Evolutionary conservation across 2,888 invertebrate genomes (phyloP).

Genomic region (Pandemis heparana): DNA sequence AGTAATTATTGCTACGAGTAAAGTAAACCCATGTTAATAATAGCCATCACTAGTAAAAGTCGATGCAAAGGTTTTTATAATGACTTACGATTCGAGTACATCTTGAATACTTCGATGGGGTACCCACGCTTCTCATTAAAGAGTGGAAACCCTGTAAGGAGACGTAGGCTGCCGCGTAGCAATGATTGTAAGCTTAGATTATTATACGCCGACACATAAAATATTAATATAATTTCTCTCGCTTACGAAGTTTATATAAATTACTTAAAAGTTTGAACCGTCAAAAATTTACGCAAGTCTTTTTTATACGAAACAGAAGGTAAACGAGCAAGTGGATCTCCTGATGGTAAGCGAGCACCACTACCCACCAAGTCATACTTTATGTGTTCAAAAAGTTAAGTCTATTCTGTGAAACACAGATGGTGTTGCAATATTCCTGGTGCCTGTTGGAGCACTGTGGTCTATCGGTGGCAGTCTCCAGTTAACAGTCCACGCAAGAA

Average conservation of each 20-base stretch:
- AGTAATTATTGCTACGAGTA: too few relatives aligned
- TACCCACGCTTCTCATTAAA: background rate
- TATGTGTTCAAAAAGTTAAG: too few relatives aligned
- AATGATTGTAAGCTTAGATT: background rate
- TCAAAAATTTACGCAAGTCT: too few relatives aligned
- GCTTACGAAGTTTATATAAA: too few relatives aligned
- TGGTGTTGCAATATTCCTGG: constrained; percentile 76
- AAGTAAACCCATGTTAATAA: too few relatives aligned
- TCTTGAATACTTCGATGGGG: background rate
- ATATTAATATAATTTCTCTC: too few relatives aligned
- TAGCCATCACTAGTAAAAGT: background rate
- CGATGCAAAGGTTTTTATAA: background rate
- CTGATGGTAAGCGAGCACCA: too few relatives aligned
- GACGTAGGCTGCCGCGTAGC: background rate
- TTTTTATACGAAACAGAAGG: too few relatives aligned
- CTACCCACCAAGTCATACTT: too few relatives aligned
- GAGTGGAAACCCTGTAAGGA: background rate
- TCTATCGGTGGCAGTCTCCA: constrained; percentile 75
- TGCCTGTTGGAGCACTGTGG: constrained; percentile 87
- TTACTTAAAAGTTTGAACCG: background rate
- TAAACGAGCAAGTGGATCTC: too few relatives aligned
- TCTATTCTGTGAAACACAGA: constrained; percentile 54
- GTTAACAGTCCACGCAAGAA: constrained; percentile 87
- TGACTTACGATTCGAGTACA: background rate
- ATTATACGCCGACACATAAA: too few relatives aligned